Evolutionary conservation across 2,888 invertebrate species (phyloP), one percentile per base, ranked within the genome.

Genomic region (Brassicogethes aeneus): DNA sequence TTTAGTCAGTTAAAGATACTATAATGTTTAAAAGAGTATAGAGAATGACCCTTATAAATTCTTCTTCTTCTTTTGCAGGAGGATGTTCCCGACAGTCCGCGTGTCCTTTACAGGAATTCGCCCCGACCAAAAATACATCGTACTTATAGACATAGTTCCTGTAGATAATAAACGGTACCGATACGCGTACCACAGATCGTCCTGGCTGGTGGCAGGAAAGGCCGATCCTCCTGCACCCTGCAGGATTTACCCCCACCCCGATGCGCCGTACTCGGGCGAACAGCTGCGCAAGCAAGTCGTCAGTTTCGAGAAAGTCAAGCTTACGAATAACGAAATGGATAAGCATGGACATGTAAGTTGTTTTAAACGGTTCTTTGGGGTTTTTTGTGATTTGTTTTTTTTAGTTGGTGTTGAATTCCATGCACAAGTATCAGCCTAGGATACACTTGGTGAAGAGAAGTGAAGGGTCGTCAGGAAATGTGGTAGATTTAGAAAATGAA

Each of bases 301-400:
- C 61, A 93, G 94, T 56, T 96, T 96, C 72, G 96, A 97, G 73
- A 96, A 96, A 74, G 90, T 95, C 69, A 96, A 96, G 71, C 80
- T 96, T 59, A 96, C 96, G 63, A 97, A 96, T 72, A 96, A 96
- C 70, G 94, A 95, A 71, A 88, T 95, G 85, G 93, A 93, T 68
- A 89, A 90, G 65, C 86, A 87, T 60, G 93, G 92, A 66, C 92
- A 94, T 77, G 93, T 93, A 68, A 78, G 82, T 75, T 29, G 16
- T 17, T 17, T 7, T 16, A 2, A 7, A 10, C 7, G 13, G 5
- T 36, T 39, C n/a, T 33, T 3, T 29, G n/a, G 13, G 3, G 14
- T 10, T 32, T 12, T 32, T 5, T 10, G 10, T 32, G 7, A 15
- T 35, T 35, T 3, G 35, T 54, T 50, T 12, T 41, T 71, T 71